Conservation (phyloP, 2,888 invertebrate species). For the Drosophila monieri region DNA sequence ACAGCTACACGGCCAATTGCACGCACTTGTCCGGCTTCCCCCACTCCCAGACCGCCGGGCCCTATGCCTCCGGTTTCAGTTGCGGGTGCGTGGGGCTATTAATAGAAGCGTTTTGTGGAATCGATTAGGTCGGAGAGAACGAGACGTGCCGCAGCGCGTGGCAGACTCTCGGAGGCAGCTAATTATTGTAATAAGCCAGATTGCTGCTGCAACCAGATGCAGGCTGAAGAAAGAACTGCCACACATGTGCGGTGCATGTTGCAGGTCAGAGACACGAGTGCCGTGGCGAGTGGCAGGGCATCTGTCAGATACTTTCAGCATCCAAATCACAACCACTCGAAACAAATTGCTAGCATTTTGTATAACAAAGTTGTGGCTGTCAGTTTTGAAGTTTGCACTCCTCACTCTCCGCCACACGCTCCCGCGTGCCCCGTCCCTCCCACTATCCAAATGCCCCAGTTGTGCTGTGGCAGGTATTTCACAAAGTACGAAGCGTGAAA, state of each 20-base stretch:
- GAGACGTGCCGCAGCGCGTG: constrained; percentile 67
- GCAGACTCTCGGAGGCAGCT: constrained; percentile 44
- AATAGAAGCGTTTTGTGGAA: constrained; percentile 45
- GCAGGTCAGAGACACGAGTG: background rate
- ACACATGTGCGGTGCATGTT: constrained; percentile 14
- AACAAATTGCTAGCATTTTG: constrained; percentile 66
- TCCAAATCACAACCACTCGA: constrained; percentile 55
- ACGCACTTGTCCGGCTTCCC: constrained; percentile 29
- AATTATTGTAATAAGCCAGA: constrained; percentile 43
- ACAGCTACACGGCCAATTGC: constrained; percentile 17
- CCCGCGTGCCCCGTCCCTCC: background rate
- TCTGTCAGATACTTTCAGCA: constrained; percentile 41
- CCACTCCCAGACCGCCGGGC: background rate
- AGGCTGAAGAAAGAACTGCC: constrained; percentile 23
- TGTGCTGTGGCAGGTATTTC: constrained; percentile 25
- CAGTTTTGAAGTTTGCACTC: constrained; percentile 28
- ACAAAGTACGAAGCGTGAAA: constrained; percentile 56
- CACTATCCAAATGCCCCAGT: background rate
- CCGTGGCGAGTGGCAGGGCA: constrained; percentile 10
- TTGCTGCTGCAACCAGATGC: constrained; percentile 59
- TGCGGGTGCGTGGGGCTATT: constrained; percentile 50
- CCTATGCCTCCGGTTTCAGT: constrained; percentile 18
- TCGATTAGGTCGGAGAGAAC: constrained; percentile 5
- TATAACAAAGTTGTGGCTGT: constrained; percentile 67
- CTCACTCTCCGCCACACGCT: background rate